Evolutionary conservation across 1,140 invertebrate species (phyloP).

Genomic region (Leptinotarsa lineolata): DNA sequence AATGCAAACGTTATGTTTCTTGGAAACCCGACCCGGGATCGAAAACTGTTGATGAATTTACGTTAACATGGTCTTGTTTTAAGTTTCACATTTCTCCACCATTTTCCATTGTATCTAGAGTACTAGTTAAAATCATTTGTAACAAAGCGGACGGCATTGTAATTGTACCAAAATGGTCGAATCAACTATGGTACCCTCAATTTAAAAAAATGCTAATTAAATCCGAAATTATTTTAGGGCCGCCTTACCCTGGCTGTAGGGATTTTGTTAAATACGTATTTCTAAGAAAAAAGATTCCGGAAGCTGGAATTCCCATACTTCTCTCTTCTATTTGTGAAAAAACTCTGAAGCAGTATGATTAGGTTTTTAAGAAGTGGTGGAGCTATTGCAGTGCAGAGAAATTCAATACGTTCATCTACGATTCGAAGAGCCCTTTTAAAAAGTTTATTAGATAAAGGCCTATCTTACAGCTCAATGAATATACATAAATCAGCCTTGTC

Average conservation of each 20-base stretch:
- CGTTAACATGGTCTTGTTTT: constrained; percentile 39
- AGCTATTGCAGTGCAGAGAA: no score
- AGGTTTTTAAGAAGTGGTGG: no score
- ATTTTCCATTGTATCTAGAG: constrained; percentile 39
- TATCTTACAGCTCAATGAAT: constrained; percentile 9
- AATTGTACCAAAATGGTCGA: constrained; percentile 50
- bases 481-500: no score
- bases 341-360: no score
- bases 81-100: constrained; percentile 49
- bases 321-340: no score
- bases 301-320: background rate
- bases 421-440: no score
- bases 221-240: constrained; percentile 9
- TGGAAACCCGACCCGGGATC: constrained; percentile 40
- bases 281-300: background rate
- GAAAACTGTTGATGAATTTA: constrained; percentile 45
- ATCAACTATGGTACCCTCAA: constrained; percentile 49
- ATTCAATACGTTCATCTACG: background rate
- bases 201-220: no score
- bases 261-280: constrained; percentile 36
- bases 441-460: no score
- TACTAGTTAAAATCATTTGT: constrained; percentile 40
- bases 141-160: constrained; percentile 44
- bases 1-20: no score
- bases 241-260: constrained; percentile 42